Evolutionary conservation across 2,888 invertebrate genomes (phyloP), one percentile per base, ranked within the genome.

Genomic region (Mimumesa dahlbomi): DNA sequence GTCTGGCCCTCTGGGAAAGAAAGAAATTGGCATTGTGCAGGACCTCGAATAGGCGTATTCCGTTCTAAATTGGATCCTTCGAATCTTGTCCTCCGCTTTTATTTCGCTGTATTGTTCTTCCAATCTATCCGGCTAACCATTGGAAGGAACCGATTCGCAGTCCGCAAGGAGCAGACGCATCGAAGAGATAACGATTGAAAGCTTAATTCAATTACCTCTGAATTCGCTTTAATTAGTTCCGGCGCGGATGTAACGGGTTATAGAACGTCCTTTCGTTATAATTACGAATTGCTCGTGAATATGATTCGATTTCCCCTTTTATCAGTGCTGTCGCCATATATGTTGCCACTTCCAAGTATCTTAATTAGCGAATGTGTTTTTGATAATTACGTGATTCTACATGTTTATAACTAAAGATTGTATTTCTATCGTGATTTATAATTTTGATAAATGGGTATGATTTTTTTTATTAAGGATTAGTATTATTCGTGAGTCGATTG

Each of bases 21-120:
- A 73, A 73, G 65, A 73, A 68, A 73, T 73, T 73, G 73, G 58
- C 57, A 73, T 73, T 63, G 73, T 68, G 63, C 56, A 45, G 71
- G 49, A 65, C 61, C 61, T 54, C 54, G 71, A 46, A 70, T 70
- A 70, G 72, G 71, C 71, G 64, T 72, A 69, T 72, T 64, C 59
- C 71, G 53, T 40, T 71, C 72, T 64, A 73, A 73, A 73, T 73
- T 73, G 72, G 65, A 71, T 73, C 72, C 65, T 71, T 52, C 71
- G 56, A 71, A 59, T 73, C 71, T 56, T 65, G 61, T 62, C 53
- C 59, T 75, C 19, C 52, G 56, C 62, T 66, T 65, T 54, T 54
- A 59, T 70, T 68, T 70, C 64, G 42, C 6, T 38, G 70, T 69
- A 71, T 71, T 71, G 70, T 71, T 69, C 70, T 69, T 62, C 56